Conservation (phyloP, 1,140 invertebrate genomes). For the Drosophila pectinifera region DNA sequence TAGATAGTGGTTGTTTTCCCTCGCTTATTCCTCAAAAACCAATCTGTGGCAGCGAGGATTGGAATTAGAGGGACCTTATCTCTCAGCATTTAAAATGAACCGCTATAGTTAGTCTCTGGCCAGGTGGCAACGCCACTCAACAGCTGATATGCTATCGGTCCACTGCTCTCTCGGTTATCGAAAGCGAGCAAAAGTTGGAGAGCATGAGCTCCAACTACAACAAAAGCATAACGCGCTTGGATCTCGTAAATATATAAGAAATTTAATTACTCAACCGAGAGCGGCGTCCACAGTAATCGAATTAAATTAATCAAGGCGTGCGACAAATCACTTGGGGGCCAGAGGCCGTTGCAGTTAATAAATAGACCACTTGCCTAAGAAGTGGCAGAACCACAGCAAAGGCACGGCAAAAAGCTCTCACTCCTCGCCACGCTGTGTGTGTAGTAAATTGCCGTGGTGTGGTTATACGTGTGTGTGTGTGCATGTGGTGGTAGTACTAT, state of each 20-base stretch:
- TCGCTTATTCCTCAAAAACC: too few relatives aligned
- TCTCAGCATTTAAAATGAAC: background rate
- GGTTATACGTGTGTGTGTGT: constrained; percentile 10
- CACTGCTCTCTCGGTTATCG: constrained; percentile 19
- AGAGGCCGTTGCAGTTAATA: constrained; percentile 3
- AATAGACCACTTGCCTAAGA: constrained; percentile 12
- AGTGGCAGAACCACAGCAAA: constrained; percentile 8
- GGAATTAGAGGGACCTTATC: too few relatives aligned
- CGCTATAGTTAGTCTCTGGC: background rate
- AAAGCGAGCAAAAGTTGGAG: constrained; percentile 2
- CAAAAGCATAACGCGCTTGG: constrained; percentile 41
- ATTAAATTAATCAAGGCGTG: constrained; percentile 28
- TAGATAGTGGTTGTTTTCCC: too few relatives aligned
- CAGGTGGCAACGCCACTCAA: constrained; percentile 20
- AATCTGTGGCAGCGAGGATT: too few relatives aligned
- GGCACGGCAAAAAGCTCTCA: constrained; percentile 35
- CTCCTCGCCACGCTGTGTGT: constrained; percentile 24
- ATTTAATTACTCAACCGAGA: constrained; percentile 40
- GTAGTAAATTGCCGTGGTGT: constrained; percentile 22
- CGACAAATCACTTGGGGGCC: constrained; percentile 22
- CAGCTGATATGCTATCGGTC: constrained; percentile 36
- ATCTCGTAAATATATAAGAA: constrained; percentile 44
- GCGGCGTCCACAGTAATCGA: constrained; percentile 11
- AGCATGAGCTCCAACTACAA: constrained; percentile 31
- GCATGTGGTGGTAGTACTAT: constrained; percentile 21